Conservation (phyloP, 2,113 vertebrate genomes). For the Synodontis membranacea region DNA sequence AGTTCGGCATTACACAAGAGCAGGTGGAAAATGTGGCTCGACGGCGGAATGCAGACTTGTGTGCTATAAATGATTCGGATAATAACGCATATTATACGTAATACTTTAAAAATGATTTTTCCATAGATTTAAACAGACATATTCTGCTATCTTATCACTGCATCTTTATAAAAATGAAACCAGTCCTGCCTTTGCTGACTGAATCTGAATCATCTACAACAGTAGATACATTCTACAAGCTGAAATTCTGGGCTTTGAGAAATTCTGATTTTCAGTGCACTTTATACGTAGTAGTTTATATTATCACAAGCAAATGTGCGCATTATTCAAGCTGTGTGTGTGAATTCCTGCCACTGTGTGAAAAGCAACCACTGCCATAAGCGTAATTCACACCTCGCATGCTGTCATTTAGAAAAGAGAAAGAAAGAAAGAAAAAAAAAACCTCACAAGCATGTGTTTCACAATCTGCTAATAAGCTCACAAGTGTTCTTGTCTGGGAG, state of each 20-base stretch:
- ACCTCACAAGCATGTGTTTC: constrained; percentile 13
- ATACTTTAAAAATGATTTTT: too few species aligned
- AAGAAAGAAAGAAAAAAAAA: not conserved
- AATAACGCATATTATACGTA: not conserved
- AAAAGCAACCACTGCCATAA: constrained; percentile 25
- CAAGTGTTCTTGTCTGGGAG: not conserved
- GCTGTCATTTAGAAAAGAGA: not conserved
- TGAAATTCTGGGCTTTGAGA: not conserved
- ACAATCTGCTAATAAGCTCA: constrained; percentile 39
- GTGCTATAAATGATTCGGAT: not conserved
- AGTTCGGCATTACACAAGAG: not conserved
- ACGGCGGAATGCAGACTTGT: not conserved
- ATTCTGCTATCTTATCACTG: not conserved
- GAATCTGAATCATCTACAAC: too few species aligned
- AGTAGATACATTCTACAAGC: too few species aligned
- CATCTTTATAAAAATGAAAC: not conserved
- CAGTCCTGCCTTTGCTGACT: too few species aligned
- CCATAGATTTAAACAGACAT: not conserved
- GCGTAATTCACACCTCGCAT: constrained; percentile 30
- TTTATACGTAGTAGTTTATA: not conserved
- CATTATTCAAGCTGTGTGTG: constrained; percentile 25
- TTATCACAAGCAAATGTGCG: not conserved
- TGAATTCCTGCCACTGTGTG: constrained; percentile 21
- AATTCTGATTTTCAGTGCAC: not conserved
- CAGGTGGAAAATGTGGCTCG: not conserved